These are phyloP conservation scores for Coenonympha glycerion DNA, from an alignment of 2,888 invertebrate genomes.

Conservation along the genomic window DNA sequence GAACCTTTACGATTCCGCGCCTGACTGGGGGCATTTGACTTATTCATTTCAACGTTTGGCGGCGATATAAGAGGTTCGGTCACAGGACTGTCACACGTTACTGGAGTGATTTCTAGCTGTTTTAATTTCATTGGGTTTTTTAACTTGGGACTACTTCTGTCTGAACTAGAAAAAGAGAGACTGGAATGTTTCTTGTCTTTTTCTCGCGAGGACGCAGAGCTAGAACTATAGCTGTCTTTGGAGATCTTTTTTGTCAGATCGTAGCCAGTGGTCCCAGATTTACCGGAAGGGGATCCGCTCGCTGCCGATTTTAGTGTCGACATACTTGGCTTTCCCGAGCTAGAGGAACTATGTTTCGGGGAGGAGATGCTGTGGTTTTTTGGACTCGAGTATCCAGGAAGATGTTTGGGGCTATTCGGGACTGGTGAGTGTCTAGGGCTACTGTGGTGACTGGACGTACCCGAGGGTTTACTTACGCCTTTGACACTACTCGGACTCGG, in stretches of 20 bases:
- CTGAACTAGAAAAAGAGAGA: constrained; percentile 71
- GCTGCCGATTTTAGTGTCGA: constrained; percentile 88
- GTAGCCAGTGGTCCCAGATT: constrained; percentile 73
- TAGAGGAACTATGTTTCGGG: constrained; percentile 84
- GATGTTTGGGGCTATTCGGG: constrained; percentile 84
- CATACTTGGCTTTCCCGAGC: constrained; percentile 92
- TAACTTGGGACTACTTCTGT: constrained; percentile 79
- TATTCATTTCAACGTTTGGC: constrained; percentile 76
- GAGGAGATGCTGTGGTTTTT: constrained; percentile 87
- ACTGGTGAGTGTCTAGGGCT: constrained; percentile 87
- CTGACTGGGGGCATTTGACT: constrained; percentile 76
- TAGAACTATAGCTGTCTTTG: constrained; percentile 63
- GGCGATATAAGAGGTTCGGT: constrained; percentile 67
- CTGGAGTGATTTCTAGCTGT: constrained; percentile 78
- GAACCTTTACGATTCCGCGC: constrained; percentile 83
- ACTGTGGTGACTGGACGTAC: constrained; percentile 74
- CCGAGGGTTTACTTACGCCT: constrained; percentile 63
- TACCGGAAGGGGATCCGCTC: constrained; percentile 80
- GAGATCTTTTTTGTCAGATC: constrained; percentile 74
- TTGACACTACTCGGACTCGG: constrained; percentile 67
- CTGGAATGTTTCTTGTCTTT: constrained; percentile 75
- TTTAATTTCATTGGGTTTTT: constrained; percentile 82
- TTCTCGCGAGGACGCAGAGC: constrained; percentile 63
- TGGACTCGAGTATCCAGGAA: constrained; percentile 82
- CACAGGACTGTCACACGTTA: constrained; percentile 68